Evolutionary conservation across 2,888 invertebrate genomes (phyloP), one percentile per base, ranked within the genome.

Genomic region (Polydesmus complanatus): DNA sequence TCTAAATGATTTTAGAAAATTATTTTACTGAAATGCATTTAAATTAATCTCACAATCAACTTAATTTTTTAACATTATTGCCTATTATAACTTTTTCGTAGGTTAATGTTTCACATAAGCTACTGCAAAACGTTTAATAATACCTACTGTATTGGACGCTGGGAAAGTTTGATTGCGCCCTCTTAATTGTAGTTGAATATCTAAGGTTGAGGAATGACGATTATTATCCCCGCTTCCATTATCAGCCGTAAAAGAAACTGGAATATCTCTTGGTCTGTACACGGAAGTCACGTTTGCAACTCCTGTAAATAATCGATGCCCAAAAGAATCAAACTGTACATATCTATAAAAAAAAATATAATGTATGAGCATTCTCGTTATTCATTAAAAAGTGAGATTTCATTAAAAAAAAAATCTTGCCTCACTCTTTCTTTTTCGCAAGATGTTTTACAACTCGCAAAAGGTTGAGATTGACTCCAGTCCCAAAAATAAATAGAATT

Each of bases 401-500:
- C 18, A 22, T 23, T 53, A 55, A 11, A 54, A 5, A 14, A 54
- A 11, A 27, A 53, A 19, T 71, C 78, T 68, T 73, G 86, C 85
- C 85, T 80, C 68, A 90, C 85, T 82, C 87, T 86, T 73, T 90
- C 89, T 73, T 83, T 84, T 23, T 83, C 79, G 71, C 81, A 83
- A 64, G 79, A 80, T n/a, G 90, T 90, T 37, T 81, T 79, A 62
- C 85, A 82, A 70, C 82, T 82, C 56, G 84, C 83, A 70, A 86
- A 86, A 0, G 87, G 87, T 61, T 83, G 80, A 37, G 69, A 64
- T 58, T 68, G 68, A 19, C 66, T 66, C 90, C 91, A 91, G 71
- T 91, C 88, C 91, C 91, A 92, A 73, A 91, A 89, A 71, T 86
- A 84, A 8, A 92, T 78, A 72, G 86, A 84, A 77, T 89, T 89